These are phyloP conservation scores for Enteromius viviparus DNA, from an alignment of 2,797 vertebrate species.

Conservation along the genomic window DNA sequence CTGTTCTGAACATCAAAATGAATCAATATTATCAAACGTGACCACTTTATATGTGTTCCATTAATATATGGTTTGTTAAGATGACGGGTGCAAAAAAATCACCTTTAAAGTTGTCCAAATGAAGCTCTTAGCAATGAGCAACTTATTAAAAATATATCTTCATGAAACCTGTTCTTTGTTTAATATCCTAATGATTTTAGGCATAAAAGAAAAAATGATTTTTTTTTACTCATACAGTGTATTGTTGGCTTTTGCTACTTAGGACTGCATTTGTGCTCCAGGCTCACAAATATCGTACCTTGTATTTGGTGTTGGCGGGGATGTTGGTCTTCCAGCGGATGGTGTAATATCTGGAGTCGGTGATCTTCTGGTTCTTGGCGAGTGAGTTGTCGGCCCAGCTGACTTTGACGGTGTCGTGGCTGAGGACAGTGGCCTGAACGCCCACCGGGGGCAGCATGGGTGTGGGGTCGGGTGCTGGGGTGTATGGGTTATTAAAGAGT, in stretches of 20 bases:
- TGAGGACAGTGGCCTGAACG: constrained; percentile 95
- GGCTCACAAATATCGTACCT: constrained; percentile 35
- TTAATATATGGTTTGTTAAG: no score
- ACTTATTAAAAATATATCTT: no score
- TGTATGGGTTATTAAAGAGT: constrained; percentile 97
- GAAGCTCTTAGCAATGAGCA: no score
- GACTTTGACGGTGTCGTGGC: constrained; percentile 93
- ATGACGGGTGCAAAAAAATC: no score
- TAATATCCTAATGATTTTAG: no score
- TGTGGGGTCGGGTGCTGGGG: constrained; percentile 98
- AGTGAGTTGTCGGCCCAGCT: constrained; percentile 99
- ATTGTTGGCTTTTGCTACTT: no score
- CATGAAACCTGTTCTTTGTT: no score
- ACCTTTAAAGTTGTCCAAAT: no score
- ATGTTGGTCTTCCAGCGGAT: constrained; percentile 99
- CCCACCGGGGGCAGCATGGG: constrained; percentile 99
- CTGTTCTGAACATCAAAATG: neutral
- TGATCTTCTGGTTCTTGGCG: constrained; percentile 98
- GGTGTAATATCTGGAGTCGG: constrained; percentile 94
- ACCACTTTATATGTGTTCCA: no score
- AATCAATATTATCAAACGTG: neutral
- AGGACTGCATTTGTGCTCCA: no score
- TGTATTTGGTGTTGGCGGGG: constrained; percentile 93
- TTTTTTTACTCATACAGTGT: no score
- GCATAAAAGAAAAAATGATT: no score